Percentiles rank a stretch among this genome's conserved stretches.
These are phyloP conservation scores for Drosophila diplacantha DNA, from an alignment of 2,888 invertebrate species.

Conservation along the genomic window DNA sequence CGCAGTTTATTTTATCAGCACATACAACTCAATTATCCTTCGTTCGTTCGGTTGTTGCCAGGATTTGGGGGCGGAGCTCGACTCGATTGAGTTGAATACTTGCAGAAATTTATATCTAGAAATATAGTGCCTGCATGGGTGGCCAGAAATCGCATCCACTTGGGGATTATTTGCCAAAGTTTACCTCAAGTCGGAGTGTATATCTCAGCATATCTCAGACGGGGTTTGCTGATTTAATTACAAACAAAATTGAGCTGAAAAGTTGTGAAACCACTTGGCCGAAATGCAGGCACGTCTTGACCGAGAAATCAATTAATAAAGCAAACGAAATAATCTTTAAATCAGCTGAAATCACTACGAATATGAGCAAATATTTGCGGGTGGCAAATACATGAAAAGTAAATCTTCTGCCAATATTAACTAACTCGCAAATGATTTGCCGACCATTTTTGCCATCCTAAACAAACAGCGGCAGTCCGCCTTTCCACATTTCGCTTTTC, in stretches of 20 bases:
- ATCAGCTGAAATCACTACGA: conserved; percentile 30
- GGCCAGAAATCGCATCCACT: neutral
- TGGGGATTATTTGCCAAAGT: neutral
- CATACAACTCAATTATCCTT: conserved; percentile 32
- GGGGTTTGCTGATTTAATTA: neutral
- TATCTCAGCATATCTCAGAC: neutral
- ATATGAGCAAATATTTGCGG: conserved; percentile 36
- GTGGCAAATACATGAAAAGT: conserved; percentile 30
- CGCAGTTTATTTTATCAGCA: conserved; percentile 35
- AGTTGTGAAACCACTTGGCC: neutral
- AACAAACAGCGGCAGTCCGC: conserved; percentile 20
- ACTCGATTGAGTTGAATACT: neutral
- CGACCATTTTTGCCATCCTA: conserved; percentile 31
- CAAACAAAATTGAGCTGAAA: neutral
- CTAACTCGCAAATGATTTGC: conserved; percentile 36
- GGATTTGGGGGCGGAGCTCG: neutral
- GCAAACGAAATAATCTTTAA: conserved; percentile 18
- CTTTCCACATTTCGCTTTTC: neutral
- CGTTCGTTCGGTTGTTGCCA: neutral
- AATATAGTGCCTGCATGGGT: too few species aligned
- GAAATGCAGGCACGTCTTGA: neutral
- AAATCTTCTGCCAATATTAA: conserved; percentile 37
- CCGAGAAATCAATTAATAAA: conserved; percentile 31
- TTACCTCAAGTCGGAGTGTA: neutral
- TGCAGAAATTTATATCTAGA: neutral